phyloP scores from a whole-genome alignment of 2,797 vertebrate species.

The Falco columbarius region DNA sequence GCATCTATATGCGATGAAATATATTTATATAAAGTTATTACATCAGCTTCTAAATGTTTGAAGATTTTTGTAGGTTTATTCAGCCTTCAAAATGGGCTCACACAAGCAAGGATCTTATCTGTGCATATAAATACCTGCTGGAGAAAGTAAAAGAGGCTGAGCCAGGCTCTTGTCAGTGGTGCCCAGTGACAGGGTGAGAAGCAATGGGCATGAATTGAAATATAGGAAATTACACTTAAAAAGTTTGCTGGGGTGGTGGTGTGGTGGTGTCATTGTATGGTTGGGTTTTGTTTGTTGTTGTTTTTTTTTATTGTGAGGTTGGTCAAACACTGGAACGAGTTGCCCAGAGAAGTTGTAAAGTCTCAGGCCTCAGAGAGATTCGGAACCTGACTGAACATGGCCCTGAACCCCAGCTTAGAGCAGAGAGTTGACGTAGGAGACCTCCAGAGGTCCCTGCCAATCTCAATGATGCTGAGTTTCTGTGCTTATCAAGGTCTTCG shows the following conservation, averaged over 20 bases:
- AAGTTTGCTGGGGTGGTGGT: too few relatives aligned
- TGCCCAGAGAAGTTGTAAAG: neutral
- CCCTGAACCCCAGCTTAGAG: neutral
- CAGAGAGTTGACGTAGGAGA: neutral
- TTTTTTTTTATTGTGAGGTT: neutral
- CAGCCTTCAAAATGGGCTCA: neutral
- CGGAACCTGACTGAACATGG: too few relatives aligned
- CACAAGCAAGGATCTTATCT: neutral
- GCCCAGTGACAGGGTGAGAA: neutral
- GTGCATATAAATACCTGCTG: neutral
- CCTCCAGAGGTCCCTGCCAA: neutral
- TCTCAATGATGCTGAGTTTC: neutral
- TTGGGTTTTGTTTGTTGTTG: too few relatives aligned
- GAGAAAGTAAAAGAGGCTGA: neutral
- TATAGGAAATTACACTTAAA: neutral
- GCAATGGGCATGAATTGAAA: neutral
- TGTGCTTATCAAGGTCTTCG: neutral
- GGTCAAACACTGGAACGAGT: neutral
- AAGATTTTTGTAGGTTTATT: neutral
- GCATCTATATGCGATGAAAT: neutral
- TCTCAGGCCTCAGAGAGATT: neutral
- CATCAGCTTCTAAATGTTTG: neutral
- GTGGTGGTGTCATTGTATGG: too few relatives aligned
- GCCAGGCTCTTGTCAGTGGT: neutral
- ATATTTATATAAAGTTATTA: neutral